Base-by-base conservation (phyloP, 92 coral and sea anemone species). In the Phenganax subtilis region DNA sequence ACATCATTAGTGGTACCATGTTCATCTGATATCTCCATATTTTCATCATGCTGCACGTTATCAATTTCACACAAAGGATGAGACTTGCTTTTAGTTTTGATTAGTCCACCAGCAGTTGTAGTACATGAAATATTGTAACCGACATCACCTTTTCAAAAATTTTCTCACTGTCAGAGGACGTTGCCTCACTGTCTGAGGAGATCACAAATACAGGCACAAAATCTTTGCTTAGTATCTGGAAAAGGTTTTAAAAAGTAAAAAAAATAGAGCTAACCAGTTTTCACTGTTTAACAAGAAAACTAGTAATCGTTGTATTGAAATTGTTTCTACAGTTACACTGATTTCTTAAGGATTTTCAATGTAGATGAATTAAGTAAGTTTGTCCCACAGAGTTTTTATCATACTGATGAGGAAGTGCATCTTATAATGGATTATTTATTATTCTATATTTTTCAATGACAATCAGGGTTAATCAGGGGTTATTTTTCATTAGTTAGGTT, bases 81-180 rank as follows among this genome's bases (percentile, higher is more conserved):
- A 61, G 28, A 61, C 28, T 61, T 25, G 28, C 25, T 61, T 61
- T 61, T 61, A 14, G 14, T 6, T 61, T 17, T 61, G 67, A 61
- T 17, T 61, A 61, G 15, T 61, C 25, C 12, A 56, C 12, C 3
- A 2, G 60, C 60, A 10, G 60, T 56, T 56, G 60, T 61, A 28
- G 25, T 6, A 12, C 28, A 6, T 61, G 67, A 61, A 61, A 61
- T 25, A 61, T 61, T 6, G 25, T 17, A 17, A 25, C 8, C 8
- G 15, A 28, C 8, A 4, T 61, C 8, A 7, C 10, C 9, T 6
- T 61, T 0, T 61, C 67, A 0, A 25, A 61, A 61, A 17, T 14
- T 61, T 14, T 28, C 67, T 61, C 67, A 17, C 67, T 61, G 67
- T 61, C 67, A 61, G 67, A 61, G 67, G 67, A 17, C 25, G 25